Percentiles rank a stretch among this genome's conserved stretches.
Conservation (phyloP, 2,113 vertebrate species). For the Hirundichthys speculiger region DNA sequence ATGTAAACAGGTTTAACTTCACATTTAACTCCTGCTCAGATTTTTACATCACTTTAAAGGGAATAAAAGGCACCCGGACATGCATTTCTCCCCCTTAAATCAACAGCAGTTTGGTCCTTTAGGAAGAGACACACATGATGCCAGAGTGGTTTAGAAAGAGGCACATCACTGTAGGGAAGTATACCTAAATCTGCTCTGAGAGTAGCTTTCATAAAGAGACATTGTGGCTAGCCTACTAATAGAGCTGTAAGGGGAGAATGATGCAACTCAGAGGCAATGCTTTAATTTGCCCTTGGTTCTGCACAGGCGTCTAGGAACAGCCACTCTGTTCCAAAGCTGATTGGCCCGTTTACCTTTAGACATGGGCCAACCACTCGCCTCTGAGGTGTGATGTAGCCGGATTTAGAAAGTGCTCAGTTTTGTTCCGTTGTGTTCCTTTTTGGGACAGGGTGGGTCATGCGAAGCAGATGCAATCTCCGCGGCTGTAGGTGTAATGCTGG, state of each 20-base stretch:
- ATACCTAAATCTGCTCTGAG: conserved; percentile 72
- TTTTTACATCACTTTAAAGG: conserved; percentile 31
- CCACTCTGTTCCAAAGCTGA: conserved; percentile 67
- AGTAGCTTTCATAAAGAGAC: conserved; percentile 74
- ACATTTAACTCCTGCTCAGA: conserved; percentile 20
- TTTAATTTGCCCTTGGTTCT: conserved; percentile 79
- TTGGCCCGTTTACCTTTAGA: conserved; percentile 75
- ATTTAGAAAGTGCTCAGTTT: conserved; percentile 70
- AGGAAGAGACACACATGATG: conserved; percentile 62
- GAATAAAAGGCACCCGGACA: conserved; percentile 34
- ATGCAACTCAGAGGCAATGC: conserved; percentile 83
- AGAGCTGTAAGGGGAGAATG: conserved; percentile 80
- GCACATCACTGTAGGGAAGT: conserved; percentile 74
- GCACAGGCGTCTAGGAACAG: conserved; percentile 76
- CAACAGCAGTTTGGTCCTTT: conserved; percentile 46
- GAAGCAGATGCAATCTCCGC: conserved; percentile 54
- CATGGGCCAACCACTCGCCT: conserved; percentile 70
- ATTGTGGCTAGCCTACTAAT: conserved; percentile 77
- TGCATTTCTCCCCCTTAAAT: conserved; percentile 41
- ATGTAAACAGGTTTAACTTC: not conserved
- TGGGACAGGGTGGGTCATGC: conserved; percentile 59
- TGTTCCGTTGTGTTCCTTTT: conserved; percentile 57
- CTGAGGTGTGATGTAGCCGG: conserved; percentile 66
- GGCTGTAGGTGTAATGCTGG: conserved; percentile 48
- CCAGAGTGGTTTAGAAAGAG: conserved; percentile 74